Percentiles rank a stretch among this genome's conserved stretches.
Evolutionary conservation across 2,113 vertebrate species (phyloP).

Genomic region (Podocnemis expansa): DNA sequence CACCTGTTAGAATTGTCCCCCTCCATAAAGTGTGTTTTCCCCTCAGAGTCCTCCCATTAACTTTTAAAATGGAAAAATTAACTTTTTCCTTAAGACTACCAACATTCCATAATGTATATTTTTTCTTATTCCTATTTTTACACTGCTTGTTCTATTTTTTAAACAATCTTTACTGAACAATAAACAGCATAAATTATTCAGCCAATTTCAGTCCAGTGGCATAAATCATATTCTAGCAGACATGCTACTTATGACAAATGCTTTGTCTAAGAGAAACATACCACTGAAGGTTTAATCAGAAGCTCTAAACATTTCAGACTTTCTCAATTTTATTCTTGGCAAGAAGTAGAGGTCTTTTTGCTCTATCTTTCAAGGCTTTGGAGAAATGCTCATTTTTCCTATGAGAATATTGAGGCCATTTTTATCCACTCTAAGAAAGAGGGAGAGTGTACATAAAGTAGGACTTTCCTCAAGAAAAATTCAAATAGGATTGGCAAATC

Average conservation of each 20-base stretch:
- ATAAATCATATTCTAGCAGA: slow-evolving; percentile 76
- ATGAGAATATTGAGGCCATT: slow-evolving; percentile 64
- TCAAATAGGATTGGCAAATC: slow-evolving; percentile 53
- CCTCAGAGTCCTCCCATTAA: slow-evolving; percentile 66
- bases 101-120: slow-evolving; percentile 3
- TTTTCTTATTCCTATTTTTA: slow-evolving; percentile 20
- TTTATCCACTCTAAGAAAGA: slow-evolving; percentile 55
- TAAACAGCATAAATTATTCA: slow-evolving; percentile 80
- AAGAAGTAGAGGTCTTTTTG: slow-evolving; percentile 53
- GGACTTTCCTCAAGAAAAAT: slow-evolving; percentile 60
- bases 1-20: slow-evolving; percentile 66
- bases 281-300: slow-evolving; percentile 76
- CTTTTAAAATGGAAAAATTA: slow-evolving; percentile 57
- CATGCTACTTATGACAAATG: slow-evolving; percentile 75
- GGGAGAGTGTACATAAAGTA: slow-evolving; percentile 57
- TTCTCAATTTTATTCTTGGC: slow-evolving; percentile 74
- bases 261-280: slow-evolving; percentile 75
- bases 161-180: slow-evolving; percentile 73
- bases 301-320: slow-evolving; percentile 72
- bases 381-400: slow-evolving; percentile 53
- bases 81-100: not conserved
- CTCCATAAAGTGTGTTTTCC: slow-evolving; percentile 17
- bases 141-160: slow-evolving; percentile 56
- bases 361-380: slow-evolving; percentile 62
- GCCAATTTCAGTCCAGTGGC: slow-evolving; percentile 72